Evolutionary conservation across 2,888 invertebrate genomes (phyloP), one percentile per base, ranked within the genome.

Genomic region (Magallana nippona): DNA sequence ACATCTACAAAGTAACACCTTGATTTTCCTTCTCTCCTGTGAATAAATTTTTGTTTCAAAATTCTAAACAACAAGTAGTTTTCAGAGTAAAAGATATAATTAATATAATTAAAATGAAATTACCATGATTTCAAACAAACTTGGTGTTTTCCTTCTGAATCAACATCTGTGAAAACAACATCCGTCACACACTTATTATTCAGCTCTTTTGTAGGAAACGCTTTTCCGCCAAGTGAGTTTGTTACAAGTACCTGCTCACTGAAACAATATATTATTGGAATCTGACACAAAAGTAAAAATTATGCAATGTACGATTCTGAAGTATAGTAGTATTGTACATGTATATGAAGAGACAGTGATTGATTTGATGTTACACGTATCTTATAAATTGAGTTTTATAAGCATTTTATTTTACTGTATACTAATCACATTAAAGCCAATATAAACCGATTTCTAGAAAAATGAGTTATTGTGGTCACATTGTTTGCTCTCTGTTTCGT

Each of bases 121-220:
- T 58, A 82, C 82, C 82, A 77, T 10, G 82, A 82, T 44, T 82
- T 82, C 44, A 82, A 44, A 77, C 82, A 82, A 5, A 84, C 57
- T 60, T 60, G 80, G 1, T 82, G 58, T 17, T 13, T 78, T 17
- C 82, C 79, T 57, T 80, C 60, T 15, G 17, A 44, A 27, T 77
- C 22, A 17, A 55, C 27, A 15, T 78, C 55, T 22, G 63, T 71
- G 60, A 77, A 84, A 17, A 82, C 79, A 19, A 82, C 44, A 60
- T 82, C 77, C 10, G 82, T 82, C 58, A 77, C 27, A 27, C 82
- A 82, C 8, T 77, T 78, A 44, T 58, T 78, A 22, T 1, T n/a
- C 22, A 79, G 0, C 1, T 32, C 11, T 27, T 79, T 13, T 3
- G 55, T 55, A 22, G 79, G 57, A 56, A 79, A 79, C 8, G 79